These are phyloP conservation scores for Rutilus rutilus DNA, from an alignment of 2,113 vertebrate species.

Conservation along the genomic window DNA sequence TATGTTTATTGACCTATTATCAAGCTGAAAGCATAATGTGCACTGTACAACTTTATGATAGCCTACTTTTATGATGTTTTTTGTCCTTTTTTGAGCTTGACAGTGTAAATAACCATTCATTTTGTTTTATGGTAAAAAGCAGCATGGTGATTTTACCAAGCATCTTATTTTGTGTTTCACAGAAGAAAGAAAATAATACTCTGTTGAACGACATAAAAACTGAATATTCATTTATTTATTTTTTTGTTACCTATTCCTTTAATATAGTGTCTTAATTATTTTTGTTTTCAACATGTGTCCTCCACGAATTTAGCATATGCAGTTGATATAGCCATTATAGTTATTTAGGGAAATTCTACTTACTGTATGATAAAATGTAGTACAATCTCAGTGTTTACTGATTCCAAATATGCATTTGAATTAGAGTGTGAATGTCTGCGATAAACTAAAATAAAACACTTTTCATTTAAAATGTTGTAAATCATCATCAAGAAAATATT, in stretches of 20 bases:
- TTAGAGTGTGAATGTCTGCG: too few relatives aligned
- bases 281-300: neutral
- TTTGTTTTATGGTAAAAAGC: neutral
- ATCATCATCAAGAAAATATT: neutral
- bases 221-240: neutral
- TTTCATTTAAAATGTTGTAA: too few relatives aligned
- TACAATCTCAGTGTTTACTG: neutral
- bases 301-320: neutral
- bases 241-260: neutral
- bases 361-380: neutral
- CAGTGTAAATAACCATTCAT: neutral
- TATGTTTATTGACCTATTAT: neutral
- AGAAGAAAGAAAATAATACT: neutral
- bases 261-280: neutral
- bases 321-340: neutral
- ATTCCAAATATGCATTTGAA: too few relatives aligned
- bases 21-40: neutral
- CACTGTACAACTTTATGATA: neutral
- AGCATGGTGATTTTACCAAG: neutral
- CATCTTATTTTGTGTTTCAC: neutral
- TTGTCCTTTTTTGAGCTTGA: neutral
- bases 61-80: neutral
- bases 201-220: neutral
- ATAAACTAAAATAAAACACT: too few relatives aligned
- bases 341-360: neutral